These are phyloP conservation scores for Latrodectus hesperus DNA, from an alignment of 2,888 invertebrate species.

Conservation along the genomic window DNA sequence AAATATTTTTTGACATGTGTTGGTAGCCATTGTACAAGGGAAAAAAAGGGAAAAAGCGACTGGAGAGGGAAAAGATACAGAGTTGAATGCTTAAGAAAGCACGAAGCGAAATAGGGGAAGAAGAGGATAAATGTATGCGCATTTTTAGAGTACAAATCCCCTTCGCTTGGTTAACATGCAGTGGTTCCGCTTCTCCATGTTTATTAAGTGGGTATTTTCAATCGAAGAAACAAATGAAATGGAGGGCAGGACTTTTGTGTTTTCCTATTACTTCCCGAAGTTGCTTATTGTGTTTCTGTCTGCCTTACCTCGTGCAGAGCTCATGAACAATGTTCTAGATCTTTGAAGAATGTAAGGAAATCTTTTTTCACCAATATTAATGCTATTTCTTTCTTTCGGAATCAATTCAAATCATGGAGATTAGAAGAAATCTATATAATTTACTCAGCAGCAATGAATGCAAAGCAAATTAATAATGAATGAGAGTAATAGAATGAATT, in stretches of 20 bases:
- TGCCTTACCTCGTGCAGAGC: not conserved
- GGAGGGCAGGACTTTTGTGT: conserved; percentile 15
- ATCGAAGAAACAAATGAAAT: conserved; percentile 62
- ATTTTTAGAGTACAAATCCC: conserved; percentile 59
- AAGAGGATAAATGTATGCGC: conserved; percentile 57
- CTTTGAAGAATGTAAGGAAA: no score
- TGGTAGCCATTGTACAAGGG: not conserved
- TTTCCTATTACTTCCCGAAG: not conserved
- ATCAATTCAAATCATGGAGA: no score
- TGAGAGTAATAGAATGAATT: no score
- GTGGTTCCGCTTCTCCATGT: conserved; percentile 38
- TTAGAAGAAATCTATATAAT: no score
- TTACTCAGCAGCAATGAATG: no score
- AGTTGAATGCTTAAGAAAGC: conserved; percentile 6
- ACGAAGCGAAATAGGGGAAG: not conserved
- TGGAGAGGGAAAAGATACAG: conserved; percentile 8
- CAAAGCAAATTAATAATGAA: no score
- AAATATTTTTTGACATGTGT: conserved; percentile 47
- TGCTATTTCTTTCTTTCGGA: no score
- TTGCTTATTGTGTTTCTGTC: not conserved
- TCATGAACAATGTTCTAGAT: no score
- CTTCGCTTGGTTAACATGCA: conserved; percentile 51
- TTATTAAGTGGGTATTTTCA: conserved; percentile 67
- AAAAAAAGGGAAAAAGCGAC: conserved; percentile 32
- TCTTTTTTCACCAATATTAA: no score